Base-by-base conservation (phyloP, 2,797 vertebrate species). In the Xenopus petersii region DNA sequence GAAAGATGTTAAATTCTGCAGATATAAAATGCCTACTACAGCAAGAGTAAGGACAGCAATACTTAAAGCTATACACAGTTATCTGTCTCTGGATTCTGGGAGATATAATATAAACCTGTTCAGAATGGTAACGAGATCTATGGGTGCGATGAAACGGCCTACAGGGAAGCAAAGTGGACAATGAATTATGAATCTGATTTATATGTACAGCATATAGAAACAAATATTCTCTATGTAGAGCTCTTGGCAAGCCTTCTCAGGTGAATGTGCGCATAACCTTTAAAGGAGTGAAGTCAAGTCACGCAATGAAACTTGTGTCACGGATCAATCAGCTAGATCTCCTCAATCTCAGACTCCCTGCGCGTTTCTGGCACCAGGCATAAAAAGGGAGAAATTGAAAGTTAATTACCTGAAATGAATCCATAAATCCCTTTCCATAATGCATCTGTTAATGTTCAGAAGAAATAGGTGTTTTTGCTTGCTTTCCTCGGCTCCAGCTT, bases 361-460 rank as follows among this genome's bases (percentile, higher is more conserved):
- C 70, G 79, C 81, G 36, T 88, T 87, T 84, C 85, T 87, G 87
- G 82, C 86, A 85, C 83, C 80, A 81, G 86, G 17, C 89, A 87
- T 86, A 87, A 89, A 91, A 42, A 85, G 87, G 85, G 86, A 86
- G 84, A 90, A 90, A 91, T 92, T 87, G 87, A 92, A 93, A 89
- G 85, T 83, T 92, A 91, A 92, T 93, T 91, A 91, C 88, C 87
- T 86, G 86, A 87, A 92, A 63, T 87, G 86, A 87, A 90, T 89
- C 87, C 87, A 88, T 87, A 89, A 91, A 90, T 88, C 87, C 49
- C 36, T 54, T 83, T 88, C 84, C 86, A 89, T 89, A 88, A 90
- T 86, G 86, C 85, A 87, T 82, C 84, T 83, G 6, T 77, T 82
- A 81, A 6, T 83, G 87, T 82, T 82, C 73, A 77, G 82, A 42